Percentiles rank a stretch among this genome's conserved stretches.
These are phyloP conservation scores for Gymnobelideus leadbeateri DNA, from an alignment of 2,113 vertebrate species.

Conservation along the genomic window DNA sequence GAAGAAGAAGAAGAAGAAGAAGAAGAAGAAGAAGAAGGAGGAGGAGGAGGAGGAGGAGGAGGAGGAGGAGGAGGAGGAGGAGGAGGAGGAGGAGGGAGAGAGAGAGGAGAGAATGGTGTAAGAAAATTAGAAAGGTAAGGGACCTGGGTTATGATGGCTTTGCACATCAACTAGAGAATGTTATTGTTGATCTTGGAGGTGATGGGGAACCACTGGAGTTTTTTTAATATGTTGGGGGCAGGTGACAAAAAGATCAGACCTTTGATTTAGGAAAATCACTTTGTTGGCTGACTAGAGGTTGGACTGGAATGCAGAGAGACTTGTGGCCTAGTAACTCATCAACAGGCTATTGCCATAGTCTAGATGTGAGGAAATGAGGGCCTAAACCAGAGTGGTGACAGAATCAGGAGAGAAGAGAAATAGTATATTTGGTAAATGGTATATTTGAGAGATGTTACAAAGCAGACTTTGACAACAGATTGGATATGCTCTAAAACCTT, in stretches of 20 bases:
- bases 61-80: too few relatives aligned
- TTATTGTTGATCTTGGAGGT: background rate
- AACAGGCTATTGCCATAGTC: background rate
- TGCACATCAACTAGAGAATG: background rate
- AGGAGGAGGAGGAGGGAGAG: too few relatives aligned
- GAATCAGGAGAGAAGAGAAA: background rate
- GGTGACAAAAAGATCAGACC: background rate
- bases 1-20: too few relatives aligned
- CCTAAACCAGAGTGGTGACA: too few relatives aligned
- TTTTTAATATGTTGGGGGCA: background rate
- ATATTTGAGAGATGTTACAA: background rate
- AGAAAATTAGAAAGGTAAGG: background rate
- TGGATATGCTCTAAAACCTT: background rate
- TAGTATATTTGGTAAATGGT: too few relatives aligned
- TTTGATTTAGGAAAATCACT: background rate
- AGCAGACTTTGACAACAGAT: background rate
- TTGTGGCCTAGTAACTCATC: background rate
- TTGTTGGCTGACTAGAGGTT: background rate
- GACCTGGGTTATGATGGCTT: background rate
- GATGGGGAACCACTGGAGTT: background rate
- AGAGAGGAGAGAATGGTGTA: background rate
- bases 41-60: too few relatives aligned
- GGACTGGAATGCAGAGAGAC: background rate
- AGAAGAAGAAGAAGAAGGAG: too few relatives aligned
- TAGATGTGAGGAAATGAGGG: background rate